These are phyloP conservation scores for pig (Sus scrofa) DNA, from an alignment of 2,113 vertebrate genomes.

Conservation along the genomic window T2T-Sscrofa CM000812.6:166022001-166022500, in stretches of 20 bases:
- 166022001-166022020: not conserved
- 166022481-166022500: not conserved
- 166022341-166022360: not conserved
- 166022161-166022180: not conserved
- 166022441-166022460: not conserved
- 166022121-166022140: not conserved
- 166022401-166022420: not conserved
- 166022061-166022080: not conserved
- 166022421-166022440: rapidly evolving
- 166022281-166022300: not conserved
- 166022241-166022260: not conserved
- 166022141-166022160: not conserved
- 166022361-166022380: not conserved
- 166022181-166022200: not conserved
- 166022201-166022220: not conserved
- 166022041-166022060: not conserved
- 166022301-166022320: not conserved
- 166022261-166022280: not conserved
- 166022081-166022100: not conserved
- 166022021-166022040: slow-evolving; percentile 36
- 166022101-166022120: not conserved
- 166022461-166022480: not conserved
- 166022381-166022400: not conserved
- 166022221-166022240: not conserved
- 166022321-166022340: not conserved